Evolutionary conservation across 2,113 vertebrate genomes (phyloP).

Genomic region (Microtus richardsoni): DNA sequence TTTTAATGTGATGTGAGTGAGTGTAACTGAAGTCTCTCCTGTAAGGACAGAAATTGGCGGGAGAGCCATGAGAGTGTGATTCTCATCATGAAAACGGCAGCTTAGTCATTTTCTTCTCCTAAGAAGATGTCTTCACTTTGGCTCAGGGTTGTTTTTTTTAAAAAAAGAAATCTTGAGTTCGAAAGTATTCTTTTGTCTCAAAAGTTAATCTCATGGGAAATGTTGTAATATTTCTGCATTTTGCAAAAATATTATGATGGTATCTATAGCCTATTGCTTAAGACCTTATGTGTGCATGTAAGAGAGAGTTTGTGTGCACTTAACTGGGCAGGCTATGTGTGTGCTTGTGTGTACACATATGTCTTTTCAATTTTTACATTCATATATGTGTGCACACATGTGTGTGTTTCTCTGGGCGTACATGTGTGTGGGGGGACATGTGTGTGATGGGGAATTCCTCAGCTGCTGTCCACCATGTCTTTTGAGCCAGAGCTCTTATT

Average conservation of each 20-base stretch:
- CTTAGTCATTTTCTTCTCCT: slow-evolving; percentile 55
- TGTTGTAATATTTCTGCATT: slow-evolving; percentile 16
- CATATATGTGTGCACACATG: accelerated
- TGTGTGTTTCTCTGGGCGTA: background rate
- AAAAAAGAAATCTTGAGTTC: slow-evolving; percentile 4
- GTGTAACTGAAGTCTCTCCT: background rate
- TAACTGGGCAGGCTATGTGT: background rate
- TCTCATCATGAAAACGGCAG: slow-evolving; percentile 33
- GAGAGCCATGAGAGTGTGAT: background rate
- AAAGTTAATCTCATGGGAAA: slow-evolving; percentile 41
- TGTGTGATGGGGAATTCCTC: background rate
- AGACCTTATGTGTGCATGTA: background rate
- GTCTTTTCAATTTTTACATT: background rate
- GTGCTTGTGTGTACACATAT: background rate
- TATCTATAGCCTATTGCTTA: background rate
- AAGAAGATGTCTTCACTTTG: slow-evolving; percentile 23
- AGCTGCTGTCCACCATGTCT: background rate
- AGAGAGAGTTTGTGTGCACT: background rate
- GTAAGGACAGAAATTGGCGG: background rate
- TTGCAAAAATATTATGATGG: slow-evolving; percentile 4
- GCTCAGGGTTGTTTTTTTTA: background rate
- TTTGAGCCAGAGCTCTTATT: background rate
- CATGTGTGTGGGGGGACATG: background rate
- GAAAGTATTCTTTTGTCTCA: slow-evolving; percentile 33
- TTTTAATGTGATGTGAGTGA: background rate